phyloP scores from a whole-genome alignment of 35 echinoderm and acorn worm species.

The Amphiura filiformis region DNA sequence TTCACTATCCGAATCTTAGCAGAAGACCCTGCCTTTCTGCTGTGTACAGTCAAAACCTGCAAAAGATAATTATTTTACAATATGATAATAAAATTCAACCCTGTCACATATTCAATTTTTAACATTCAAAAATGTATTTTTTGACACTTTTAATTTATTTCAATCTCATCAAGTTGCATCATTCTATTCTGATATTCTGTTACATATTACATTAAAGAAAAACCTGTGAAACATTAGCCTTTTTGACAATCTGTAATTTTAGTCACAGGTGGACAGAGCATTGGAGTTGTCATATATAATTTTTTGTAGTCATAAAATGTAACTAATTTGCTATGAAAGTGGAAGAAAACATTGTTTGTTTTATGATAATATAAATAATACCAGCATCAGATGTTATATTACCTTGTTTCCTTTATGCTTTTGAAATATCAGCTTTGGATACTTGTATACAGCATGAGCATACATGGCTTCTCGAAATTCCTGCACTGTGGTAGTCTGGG shows the following conservation, averaged over 20 bases:
- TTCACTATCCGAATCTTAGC: constrained; percentile 84
- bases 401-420: constrained; percentile 89
- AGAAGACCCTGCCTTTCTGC: constrained; percentile 77
- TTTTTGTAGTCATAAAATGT: too few relatives aligned
- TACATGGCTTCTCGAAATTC: constrained; percentile 95
- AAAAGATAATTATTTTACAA: constrained; percentile 4
- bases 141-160: too few relatives aligned
- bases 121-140: too few relatives aligned
- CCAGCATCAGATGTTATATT: too few relatives aligned
- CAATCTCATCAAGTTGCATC: too few relatives aligned
- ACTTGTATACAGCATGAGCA: constrained; percentile 82
- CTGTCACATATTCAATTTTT: too few relatives aligned
- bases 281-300: not conserved
- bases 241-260: not conserved
- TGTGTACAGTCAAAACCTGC: constrained; percentile 82
- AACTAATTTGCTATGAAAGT: too few relatives aligned
- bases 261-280: not conserved
- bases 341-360: too few relatives aligned
- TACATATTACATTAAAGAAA: too few relatives aligned
- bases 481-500: constrained; percentile 81
- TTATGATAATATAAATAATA: not conserved
- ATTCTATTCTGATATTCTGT: too few relatives aligned
- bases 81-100: too few relatives aligned
- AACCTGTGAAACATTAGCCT: too few relatives aligned
- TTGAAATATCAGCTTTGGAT: constrained; percentile 71